Evolutionary conservation across 2,888 invertebrate species (phyloP), one percentile per base, ranked within the genome.

Genomic region (Adela reaumurella): DNA sequence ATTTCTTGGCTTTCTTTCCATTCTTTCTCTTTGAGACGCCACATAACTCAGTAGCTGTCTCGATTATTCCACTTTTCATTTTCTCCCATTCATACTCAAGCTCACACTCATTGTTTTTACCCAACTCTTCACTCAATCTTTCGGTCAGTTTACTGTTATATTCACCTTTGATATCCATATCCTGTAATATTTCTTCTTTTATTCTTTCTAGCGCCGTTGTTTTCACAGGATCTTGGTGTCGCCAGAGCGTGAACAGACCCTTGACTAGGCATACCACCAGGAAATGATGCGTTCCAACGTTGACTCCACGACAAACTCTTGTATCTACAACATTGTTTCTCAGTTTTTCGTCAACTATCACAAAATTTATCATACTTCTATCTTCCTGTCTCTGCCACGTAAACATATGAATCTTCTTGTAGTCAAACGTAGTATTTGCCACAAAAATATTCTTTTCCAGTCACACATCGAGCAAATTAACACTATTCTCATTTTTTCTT

Each of bases 371-470:
- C 17, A 17, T 43, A 43, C 43, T 43, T 43, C 43, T 43, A 11
- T 17, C 43, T 14, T 19, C 17, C n/a, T 43, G 3, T 43, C n/a
- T 43, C 8, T 43, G 6, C 43, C 43, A 43, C 4, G 43, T 43
- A 19, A 6, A 43, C 43, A 18, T 5, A 17, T 43, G 43, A 19
- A 42, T 43, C 3, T 19, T 19, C 17, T 43, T 43, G 43, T 43
- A 17, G 18, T n/a, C 17, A 17, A 43, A 43, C 43, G 17, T 43
- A 6, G 17, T 16, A 17, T 43, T 43, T 14, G 43, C 17, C 17
- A 43, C 43, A 43, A 43, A 43, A 43, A 43, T 6, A 43, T 43
- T n/a, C 43, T 43, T 43, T 43, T 43, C 43, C 43, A 43, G 17
- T 3, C 43, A 43, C 43, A 43, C 6, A 4, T 19, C 43, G 10